A percentile compares a stretch with the other conserved stretches of the same genome.
These are phyloP conservation scores for Xylocopa sonorina DNA, from an alignment of 1,140 invertebrate species.

Conservation along the genomic window DNA sequence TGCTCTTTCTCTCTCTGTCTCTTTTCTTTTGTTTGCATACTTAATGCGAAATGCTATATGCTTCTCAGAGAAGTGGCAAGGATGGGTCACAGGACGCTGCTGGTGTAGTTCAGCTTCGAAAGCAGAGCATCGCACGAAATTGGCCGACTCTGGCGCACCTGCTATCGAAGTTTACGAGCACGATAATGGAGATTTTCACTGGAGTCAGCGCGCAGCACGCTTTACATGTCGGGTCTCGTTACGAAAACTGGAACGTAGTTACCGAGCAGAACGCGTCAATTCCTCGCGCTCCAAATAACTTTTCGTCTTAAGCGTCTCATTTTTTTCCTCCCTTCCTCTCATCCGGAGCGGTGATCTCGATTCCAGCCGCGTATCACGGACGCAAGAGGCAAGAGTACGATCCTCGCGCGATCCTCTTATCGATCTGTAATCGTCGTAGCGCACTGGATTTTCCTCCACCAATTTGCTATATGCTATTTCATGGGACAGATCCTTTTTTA, in stretches of 20 bases:
- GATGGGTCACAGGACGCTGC: background rate
- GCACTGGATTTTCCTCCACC: too few species aligned
- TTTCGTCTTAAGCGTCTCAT: constrained; percentile 39
- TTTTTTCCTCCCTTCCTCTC: background rate
- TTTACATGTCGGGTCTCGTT: constrained; percentile 44
- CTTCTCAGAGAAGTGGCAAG: too few species aligned
- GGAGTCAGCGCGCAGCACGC: background rate
- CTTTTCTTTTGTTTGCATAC: too few species aligned
- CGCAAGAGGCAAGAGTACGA: background rate
- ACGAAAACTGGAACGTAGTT: constrained; percentile 49
- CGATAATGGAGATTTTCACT: constrained; percentile 51
- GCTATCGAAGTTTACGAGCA: constrained; percentile 33
- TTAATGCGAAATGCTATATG: too few species aligned
- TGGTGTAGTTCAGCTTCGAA: background rate
- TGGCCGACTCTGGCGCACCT: constrained; percentile 11
- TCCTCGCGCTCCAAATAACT: constrained; percentile 51
- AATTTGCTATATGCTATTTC: constrained; percentile 15
- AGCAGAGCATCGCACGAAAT: background rate
- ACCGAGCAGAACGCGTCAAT: constrained; percentile 41
- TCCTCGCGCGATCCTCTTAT: constrained; percentile 6
- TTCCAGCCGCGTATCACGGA: constrained; percentile 21
- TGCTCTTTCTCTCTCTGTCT: too few species aligned
- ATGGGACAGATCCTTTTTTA: background rate
- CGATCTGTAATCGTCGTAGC: background rate
- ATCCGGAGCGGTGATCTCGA: background rate